Evolutionary conservation across 2,113 vertebrate genomes (phyloP).

Genomic region (Hiodon alosoides): DNA sequence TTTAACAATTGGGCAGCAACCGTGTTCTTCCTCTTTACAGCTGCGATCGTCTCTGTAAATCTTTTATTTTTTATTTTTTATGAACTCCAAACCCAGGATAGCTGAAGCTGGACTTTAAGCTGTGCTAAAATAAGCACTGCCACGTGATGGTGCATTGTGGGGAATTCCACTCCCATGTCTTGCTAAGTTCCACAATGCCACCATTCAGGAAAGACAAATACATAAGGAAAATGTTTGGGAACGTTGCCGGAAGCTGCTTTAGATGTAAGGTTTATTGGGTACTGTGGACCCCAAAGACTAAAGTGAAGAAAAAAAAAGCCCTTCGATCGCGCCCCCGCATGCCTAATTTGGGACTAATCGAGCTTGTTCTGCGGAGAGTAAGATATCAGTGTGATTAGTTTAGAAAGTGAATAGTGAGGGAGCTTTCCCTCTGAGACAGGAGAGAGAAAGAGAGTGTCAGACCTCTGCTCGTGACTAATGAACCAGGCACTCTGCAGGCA

Average conservation of each 20-base stretch:
- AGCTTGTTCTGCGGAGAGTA: neutral
- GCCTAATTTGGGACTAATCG: neutral
- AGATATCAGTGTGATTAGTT: neutral
- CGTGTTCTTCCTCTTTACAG: neutral
- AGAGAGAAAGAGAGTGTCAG: neutral
- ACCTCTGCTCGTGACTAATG: slow-evolving; percentile 13
- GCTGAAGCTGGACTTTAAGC: too few species aligned
- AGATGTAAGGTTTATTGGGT: too few species aligned
- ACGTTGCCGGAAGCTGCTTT: too few species aligned
- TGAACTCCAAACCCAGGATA: neutral
- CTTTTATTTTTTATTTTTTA: neutral
- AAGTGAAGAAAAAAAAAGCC: too few species aligned
- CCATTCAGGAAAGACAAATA: too few species aligned
- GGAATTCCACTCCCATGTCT: too few species aligned
- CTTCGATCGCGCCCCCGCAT: too few species aligned
- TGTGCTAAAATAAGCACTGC: too few species aligned
- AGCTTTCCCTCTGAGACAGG: neutral
- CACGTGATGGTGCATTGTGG: too few species aligned
- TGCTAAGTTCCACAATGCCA: too few species aligned
- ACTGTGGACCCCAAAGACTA: too few species aligned
- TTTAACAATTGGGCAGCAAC: neutral
- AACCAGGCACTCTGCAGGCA: slow-evolving; percentile 5
- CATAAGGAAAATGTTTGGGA: too few species aligned
- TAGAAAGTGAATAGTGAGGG: neutral
- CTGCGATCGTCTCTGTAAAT: neutral